Base-by-base conservation (phyloP, 1,140 invertebrate species). In the Archegozetes longisetosus region DNA sequence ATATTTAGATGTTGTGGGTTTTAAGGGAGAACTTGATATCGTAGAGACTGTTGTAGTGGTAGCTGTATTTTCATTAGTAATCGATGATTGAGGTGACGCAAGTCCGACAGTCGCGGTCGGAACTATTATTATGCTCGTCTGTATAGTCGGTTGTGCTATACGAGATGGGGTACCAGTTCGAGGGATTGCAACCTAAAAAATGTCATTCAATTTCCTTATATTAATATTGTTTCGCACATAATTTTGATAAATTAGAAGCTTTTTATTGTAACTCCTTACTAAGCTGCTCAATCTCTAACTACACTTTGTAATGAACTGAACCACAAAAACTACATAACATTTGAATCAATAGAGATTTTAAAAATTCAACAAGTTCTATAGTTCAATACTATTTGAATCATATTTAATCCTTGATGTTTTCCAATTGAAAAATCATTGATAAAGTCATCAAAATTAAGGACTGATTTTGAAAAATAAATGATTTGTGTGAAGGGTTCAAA, bases 1-100 rank as follows among this genome's bases (percentile, higher is more conserved):
- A 68, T 76, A 76, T 68, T 76, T 75, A 60, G 62, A 58, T 56
- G 53, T 25, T 9, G 14, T 40, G 6, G 6, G 32, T 40, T 40
- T 40, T 40, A 17, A 6, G 17, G 32, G 17, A 9, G 32, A 40
- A 40, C 32, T 40, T 6, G 32, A 9, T 40, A 40, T 40, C 17
- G 32, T 40, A 6, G 32, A 40, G 6, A 40, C 17, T 17, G 32
- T 40, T 40, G 32, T 40, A n/a, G n/a, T n/a, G 6, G 32, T 40
- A 9, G 32, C 32, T 17, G 32, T 40, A 40, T 17, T 9, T 9
- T 40, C 32, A 40, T 17, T 40, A 40, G 6, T 40, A 40, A 40
- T 6, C 17, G 32, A 9, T 9, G 32, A 40, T 17, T 40, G 32
- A 40, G 32, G 32, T 40, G 32, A 40, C 6, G 32, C 32, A 6